Evolutionary conservation across 2,113 vertebrate species (phyloP).

Genomic region (Nycticryphes semicollaris): DNA sequence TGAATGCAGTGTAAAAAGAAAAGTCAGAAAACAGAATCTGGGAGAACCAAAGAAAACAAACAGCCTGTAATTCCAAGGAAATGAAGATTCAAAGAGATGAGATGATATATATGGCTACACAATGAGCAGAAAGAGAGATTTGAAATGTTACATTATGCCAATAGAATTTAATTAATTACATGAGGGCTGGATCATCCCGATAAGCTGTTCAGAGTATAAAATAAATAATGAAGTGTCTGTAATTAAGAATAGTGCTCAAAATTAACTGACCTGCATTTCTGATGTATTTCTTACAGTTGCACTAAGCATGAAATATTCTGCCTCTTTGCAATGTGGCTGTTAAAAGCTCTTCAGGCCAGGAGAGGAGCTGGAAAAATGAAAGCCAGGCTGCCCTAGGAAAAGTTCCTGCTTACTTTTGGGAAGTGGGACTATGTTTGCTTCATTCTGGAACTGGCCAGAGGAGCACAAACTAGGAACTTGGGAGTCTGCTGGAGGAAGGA

Average conservation of each 20-base stretch:
- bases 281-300: not conserved
- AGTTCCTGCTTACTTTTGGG: not conserved
- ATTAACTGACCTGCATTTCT: not conserved
- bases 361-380: not conserved
- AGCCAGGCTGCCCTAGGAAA: not conserved
- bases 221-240: not conserved
- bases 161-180: not conserved
- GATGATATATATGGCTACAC: not conserved
- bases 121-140: not conserved
- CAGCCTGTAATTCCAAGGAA: not conserved
- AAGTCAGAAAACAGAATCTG: not conserved
- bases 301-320: not conserved
- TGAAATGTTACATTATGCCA: not conserved
- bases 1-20: not conserved
- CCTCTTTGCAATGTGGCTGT: not conserved
- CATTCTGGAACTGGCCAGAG: not conserved
- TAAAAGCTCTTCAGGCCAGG: not conserved
- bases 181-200: not conserved
- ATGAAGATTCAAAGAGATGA: not conserved
- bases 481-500: not conserved
- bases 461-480: not conserved
- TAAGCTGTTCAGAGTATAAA: not conserved
- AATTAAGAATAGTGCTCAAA: constrained; percentile 10
- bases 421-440: not conserved
- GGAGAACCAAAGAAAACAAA: not conserved